A percentile compares a stretch with the other conserved stretches of the same genome.
phyloP scores from a whole-genome alignment of 2,797 vertebrate species.

The Mormyrus proboscirostris region DNA sequence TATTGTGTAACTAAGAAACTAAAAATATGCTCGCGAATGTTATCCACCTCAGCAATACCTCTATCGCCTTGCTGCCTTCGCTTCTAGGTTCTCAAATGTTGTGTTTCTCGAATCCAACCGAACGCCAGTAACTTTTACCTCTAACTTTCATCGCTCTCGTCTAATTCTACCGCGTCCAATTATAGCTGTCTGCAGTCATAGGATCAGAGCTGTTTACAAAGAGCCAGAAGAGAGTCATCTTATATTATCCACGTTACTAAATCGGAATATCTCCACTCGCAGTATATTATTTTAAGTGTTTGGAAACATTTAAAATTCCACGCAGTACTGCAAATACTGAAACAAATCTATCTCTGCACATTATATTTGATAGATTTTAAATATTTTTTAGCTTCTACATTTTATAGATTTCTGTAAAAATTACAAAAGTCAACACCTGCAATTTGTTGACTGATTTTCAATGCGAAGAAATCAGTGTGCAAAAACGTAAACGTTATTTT shows the following conservation, averaged over 20 bases:
- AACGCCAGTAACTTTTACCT: slow-evolving; percentile 36
- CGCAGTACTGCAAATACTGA: not conserved
- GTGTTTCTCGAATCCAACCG: slow-evolving; percentile 21
- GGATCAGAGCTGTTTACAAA: slow-evolving; percentile 40
- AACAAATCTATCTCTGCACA: not conserved
- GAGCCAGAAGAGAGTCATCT: slow-evolving; percentile 25
- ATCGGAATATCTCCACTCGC: not conserved
- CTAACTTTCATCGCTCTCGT: slow-evolving; percentile 39
- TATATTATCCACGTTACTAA: slow-evolving; percentile 29
- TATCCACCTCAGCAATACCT: not conserved
- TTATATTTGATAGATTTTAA: not conserved
- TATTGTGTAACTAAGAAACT: slow-evolving; percentile 11
- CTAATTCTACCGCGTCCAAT: slow-evolving; percentile 36
- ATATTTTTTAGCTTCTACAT: not conserved
- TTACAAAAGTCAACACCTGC: not conserved
- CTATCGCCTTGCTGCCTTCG: not conserved
- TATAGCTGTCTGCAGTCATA: slow-evolving; percentile 35
- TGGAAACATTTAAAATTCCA: not conserved
- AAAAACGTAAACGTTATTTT: not conserved
- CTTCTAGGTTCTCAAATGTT: not conserved
- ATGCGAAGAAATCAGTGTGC: not conserved
- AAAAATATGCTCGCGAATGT: not conserved
- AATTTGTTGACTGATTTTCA: not conserved
- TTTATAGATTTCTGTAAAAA: not conserved
- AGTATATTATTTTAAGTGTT: not conserved